phyloP scores from a whole-genome alignment of 2,113 vertebrate genomes.

The Python bivittatus region DNA sequence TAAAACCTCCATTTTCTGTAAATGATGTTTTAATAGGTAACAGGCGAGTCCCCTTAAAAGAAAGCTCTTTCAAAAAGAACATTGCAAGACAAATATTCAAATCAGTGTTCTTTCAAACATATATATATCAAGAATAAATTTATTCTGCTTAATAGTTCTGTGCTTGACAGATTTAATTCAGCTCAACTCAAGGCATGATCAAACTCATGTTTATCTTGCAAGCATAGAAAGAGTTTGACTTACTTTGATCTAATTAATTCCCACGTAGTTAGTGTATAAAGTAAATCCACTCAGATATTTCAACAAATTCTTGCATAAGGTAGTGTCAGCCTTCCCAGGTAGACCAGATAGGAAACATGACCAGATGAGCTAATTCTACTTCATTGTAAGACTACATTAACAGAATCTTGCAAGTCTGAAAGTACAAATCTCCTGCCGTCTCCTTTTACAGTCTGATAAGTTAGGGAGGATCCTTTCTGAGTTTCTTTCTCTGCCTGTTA shows the following conservation, averaged over 20 bases:
- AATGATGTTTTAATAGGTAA: neutral
- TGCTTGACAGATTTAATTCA: neutral
- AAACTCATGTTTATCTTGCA: neutral
- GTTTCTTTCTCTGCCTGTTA: no score
- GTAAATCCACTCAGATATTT: neutral
- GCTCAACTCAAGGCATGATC: neutral
- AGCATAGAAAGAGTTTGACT: neutral
- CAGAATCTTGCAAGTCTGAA: no score
- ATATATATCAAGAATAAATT: neutral
- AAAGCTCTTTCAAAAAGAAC: neutral
- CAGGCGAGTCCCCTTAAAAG: neutral
- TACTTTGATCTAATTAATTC: neutral
- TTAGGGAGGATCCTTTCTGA: no score
- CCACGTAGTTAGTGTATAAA: neutral
- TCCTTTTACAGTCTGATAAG: no score
- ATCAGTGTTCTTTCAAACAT: neutral
- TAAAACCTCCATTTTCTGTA: neutral
- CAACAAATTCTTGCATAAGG: neutral
- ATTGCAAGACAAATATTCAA: neutral
- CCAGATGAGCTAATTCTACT: no score
- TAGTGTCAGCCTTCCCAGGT: no score
- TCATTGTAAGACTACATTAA: no score
- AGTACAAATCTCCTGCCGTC: no score
- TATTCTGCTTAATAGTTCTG: neutral
- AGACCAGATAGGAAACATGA: no score